Evolutionary conservation across 2,113 vertebrate genomes (phyloP).

Genomic region (Baryphthengus martii): DNA sequence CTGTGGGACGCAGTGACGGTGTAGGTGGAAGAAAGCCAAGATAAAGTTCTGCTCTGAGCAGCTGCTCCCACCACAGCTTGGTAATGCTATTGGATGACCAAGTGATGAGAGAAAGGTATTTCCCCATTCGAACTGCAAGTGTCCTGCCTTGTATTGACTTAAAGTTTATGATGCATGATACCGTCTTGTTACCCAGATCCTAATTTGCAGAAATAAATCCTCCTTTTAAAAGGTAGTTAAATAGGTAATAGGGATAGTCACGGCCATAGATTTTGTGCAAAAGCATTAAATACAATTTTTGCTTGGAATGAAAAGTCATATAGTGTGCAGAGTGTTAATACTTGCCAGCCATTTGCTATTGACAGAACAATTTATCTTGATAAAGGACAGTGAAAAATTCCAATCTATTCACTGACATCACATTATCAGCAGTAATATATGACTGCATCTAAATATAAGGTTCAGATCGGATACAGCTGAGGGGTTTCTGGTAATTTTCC

Average conservation of each 20-base stretch:
- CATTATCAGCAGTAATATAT: conserved; percentile 93
- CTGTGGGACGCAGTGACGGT: conserved; percentile 77
- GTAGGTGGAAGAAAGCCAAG: conserved; percentile 79
- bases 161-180: conserved; percentile 96
- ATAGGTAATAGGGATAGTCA: conserved; percentile 90
- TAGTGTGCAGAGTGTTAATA: conserved; percentile 81
- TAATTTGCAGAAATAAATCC: conserved; percentile 95
- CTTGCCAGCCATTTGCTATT: conserved; percentile 89
- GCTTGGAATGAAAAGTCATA: conserved; percentile 86
- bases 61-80: conserved; percentile 75
- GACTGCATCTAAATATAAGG: conserved; percentile 90
- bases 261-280: conserved; percentile 84
- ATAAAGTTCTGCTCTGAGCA: conserved; percentile 86
- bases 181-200: conserved; percentile 85
- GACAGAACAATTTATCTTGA: conserved; percentile 96
- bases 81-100: conserved; percentile 69
- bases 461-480: conserved; percentile 75
- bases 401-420: conserved; percentile 91
- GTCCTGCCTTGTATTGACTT: conserved; percentile 89
- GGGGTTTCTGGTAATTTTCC: conserved; percentile 74
- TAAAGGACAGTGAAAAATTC: conserved; percentile 94
- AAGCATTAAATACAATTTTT: conserved; percentile 91
- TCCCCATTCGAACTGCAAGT: conserved; percentile 73
- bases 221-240: conserved; percentile 95
- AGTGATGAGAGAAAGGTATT: conserved; percentile 73